These are phyloP conservation scores for Aphis gossypii DNA, from an alignment of 1,140 invertebrate species.

Conservation along the genomic window DNA sequence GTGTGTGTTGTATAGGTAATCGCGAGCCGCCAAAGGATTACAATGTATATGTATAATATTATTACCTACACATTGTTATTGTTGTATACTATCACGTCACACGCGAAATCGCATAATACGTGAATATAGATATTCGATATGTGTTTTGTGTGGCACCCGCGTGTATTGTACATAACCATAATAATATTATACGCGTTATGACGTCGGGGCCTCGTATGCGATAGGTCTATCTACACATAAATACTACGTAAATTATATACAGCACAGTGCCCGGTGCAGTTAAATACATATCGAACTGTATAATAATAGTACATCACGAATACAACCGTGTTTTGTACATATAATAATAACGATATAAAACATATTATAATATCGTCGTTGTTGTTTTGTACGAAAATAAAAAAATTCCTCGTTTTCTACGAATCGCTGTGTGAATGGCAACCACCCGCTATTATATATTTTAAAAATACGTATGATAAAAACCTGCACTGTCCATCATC, in stretches of 20 bases:
- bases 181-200: not conserved
- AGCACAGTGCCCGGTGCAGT: not conserved
- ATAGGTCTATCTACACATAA: not conserved
- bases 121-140: not conserved
- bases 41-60: not conserved
- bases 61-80: not conserved
- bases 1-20: not conserved
- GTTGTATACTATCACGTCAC: slow-evolving; percentile 6
- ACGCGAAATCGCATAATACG: not conserved
- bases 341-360: too few relatives aligned
- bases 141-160: not conserved
- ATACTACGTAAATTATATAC: not conserved
- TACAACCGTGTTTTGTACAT: too few relatives aligned
- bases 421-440: not conserved
- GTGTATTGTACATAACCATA: not conserved
- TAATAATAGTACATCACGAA: too few relatives aligned
- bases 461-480: not conserved
- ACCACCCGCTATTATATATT: not conserved
- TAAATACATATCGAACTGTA: not conserved
- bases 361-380: too few relatives aligned
- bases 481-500: not conserved
- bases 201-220: not conserved
- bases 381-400: not conserved
- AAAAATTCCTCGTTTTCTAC: not conserved
- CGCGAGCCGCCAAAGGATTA: not conserved